phyloP scores from a whole-genome alignment of 2,797 vertebrate genomes.

The Lerista edwardsae region DNA sequence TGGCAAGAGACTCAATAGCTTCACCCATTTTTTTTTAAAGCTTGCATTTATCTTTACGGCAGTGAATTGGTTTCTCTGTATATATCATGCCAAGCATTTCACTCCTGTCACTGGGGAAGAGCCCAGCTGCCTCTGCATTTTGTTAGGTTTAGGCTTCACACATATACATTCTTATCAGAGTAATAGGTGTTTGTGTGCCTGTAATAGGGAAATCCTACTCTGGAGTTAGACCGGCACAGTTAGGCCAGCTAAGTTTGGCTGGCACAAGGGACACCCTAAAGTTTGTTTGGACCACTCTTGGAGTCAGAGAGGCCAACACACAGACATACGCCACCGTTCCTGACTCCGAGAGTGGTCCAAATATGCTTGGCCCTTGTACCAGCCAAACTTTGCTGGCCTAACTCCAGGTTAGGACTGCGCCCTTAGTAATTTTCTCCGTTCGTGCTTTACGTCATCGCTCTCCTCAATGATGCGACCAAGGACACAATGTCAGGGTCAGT shows the following conservation, averaged over 20 bases:
- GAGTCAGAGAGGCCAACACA: too few species aligned
- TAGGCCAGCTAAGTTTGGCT: too few species aligned
- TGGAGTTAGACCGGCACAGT: too few species aligned
- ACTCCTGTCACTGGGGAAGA: neutral
- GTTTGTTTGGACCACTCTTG: too few species aligned
- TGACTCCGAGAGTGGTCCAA: too few species aligned
- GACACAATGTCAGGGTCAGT: neutral
- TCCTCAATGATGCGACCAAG: neutral
- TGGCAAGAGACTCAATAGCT: neutral
- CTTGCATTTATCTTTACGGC: neutral
- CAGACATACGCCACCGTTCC: too few species aligned
- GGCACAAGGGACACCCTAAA: too few species aligned
- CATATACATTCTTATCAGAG: neutral
- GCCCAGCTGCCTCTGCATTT: neutral
- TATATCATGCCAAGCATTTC: conserved; percentile 4
- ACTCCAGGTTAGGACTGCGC: too few species aligned
- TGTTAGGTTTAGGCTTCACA: neutral
- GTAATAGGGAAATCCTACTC: too few species aligned
- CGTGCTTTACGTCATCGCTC: neutral
- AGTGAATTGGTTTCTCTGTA: conserved; percentile 4
- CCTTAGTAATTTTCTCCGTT: neutral
- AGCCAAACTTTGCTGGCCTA: too few species aligned
- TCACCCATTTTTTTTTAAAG: conserved; percentile 2
- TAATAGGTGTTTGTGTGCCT: neutral
- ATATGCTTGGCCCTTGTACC: too few species aligned